Evolutionary conservation across 2,888 invertebrate genomes (phyloP), one percentile per base, ranked within the genome.

Genomic region (Eurois occulta): DNA sequence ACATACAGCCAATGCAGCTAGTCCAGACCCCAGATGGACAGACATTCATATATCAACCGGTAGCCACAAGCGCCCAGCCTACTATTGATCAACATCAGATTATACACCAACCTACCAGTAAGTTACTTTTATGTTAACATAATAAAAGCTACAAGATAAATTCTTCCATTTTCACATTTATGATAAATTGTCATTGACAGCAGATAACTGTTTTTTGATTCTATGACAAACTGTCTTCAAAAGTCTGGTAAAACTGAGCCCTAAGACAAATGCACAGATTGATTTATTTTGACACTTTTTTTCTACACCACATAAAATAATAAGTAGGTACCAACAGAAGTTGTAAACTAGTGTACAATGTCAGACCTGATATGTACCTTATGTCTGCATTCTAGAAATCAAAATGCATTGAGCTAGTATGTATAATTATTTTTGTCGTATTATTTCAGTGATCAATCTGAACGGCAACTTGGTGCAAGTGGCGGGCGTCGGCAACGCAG

Each of bases 21-120:
- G 98, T 99, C 55, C 99, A 99, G 93, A 98, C 99, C 0, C 97
- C 99, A 0, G 99, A 99, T 94, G 99, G 99, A 1, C 99, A 99
- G 94, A 99, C 99, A 0, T 98, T 98, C 89, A 97, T 99, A 75
- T 99, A 99, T 93, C 99, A 99, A 92, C 98, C 99, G 0, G 88
- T 87, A 3, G 97, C 93, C 0, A 90, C 94, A 0, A 93, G 79
- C 60, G 88, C 95, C 0, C 95, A 95, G 78, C 94, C 94, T 1
- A 89, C 95, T 11, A 93, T 96, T 0, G 96, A 96, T 81, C 96
- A 96, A 80, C 96, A 96, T 75, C 96, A 96, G 84, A 94, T 96
- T 5, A 89, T 96, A 72, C 96, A 96, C 80, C 96, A 96, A 84
- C 96, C 96, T 2, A 89, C 97, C 71, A 97, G 97, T 97, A 90